Evolutionary conservation across 2,888 invertebrate species (phyloP), one percentile per base, ranked within the genome.

Genomic region (Drosophila vallismaia): DNA sequence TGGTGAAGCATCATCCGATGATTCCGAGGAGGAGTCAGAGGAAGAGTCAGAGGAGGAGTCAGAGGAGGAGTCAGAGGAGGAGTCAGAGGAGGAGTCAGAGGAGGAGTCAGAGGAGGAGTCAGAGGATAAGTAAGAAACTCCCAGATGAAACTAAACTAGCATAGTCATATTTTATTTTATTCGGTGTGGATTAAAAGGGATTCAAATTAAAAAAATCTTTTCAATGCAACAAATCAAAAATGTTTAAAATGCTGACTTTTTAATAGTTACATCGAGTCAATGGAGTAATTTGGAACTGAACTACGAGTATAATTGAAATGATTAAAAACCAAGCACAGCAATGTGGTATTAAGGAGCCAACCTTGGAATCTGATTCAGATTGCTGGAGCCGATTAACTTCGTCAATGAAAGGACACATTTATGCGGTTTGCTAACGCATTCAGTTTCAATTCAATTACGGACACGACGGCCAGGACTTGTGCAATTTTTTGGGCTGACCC

Each of bases 401-500:
- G 53, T 57, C 48, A 66, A 52, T 9, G 42, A 5, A 36, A 50
- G 6, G 45, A 33, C 67, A 58, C 46, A 48, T 19, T 63, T 52
- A 31, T 57, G 57, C 24, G 57, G 52, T 57, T 52, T 24, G 40
- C 51, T 50, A 26, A 12, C 56, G 29, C 29, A 31, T 31, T 31
- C 57, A 51, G 52, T 40, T 51, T 29, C 12, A 10, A 8, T 52
- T 38, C 29, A 57, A 52, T 53, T 52, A 31, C 53, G 40, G 19
- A 6, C 12, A 6, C 24, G 12, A 42, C 42, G 31, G 31, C 10
- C 8, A 7, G 9, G 19, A 29, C 8, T 19, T 29, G 28, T 42
- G 12, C 48, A 42, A 36, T 72, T 60, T 59, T 40, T 51, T 9
- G 19, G 51, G 64, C 74, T 76, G 76, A 69, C 55, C 66, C 78